These are phyloP conservation scores for Eumeta japonica DNA, from an alignment of 1,140 invertebrate genomes.

Conservation along the genomic window DNA sequence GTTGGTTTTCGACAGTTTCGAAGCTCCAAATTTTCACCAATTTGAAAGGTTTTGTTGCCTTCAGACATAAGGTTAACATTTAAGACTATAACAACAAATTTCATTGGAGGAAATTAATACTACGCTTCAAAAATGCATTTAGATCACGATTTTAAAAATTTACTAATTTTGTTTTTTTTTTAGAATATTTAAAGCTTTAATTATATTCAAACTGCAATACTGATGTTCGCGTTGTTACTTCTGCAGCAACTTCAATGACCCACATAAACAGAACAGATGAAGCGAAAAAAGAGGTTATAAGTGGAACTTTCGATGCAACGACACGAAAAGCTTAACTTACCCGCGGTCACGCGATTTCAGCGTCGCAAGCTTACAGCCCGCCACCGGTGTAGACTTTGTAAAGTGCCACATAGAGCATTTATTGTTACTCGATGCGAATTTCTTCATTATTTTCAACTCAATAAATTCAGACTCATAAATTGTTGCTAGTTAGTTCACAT, in stretches of 20 bases:
- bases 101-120: no score
- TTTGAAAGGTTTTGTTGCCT: no score
- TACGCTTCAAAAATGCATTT: no score
- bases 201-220: no score
- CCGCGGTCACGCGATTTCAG: neutral
- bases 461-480: neutral
- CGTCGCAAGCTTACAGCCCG: conserved; percentile 1
- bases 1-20: no score
- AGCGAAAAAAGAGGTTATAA: neutral
- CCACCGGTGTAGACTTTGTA: neutral
- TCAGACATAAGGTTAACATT: no score
- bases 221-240: no score
- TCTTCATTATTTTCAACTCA: neutral
- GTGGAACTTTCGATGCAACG: conserved; percentile 4
- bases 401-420: neutral
- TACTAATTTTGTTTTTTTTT: no score
- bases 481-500: neutral
- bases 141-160: no score
- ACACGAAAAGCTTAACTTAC: conserved; percentile 5
- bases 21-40: no score
- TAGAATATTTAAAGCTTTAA: no score
- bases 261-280: neutral
- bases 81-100: no score
- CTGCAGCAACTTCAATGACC: neutral
- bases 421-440: neutral